Conservation (phyloP, 1,140 invertebrate species). For the Mizuhopecten yessoensis region DNA sequence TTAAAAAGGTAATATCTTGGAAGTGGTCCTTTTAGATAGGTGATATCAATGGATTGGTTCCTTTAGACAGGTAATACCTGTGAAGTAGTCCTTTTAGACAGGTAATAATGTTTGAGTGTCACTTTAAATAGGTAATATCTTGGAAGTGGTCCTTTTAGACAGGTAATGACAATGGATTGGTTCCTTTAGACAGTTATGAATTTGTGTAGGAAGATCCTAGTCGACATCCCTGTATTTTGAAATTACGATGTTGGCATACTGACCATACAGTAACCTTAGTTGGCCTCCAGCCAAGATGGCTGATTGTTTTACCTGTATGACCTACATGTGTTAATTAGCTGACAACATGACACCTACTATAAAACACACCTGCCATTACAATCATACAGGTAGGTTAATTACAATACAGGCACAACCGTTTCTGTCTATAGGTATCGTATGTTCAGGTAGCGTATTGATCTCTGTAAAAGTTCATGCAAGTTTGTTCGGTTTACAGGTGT, state of each 20-base stretch:
- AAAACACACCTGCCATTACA: background rate
- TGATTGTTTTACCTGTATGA: slow-evolving; percentile 39
- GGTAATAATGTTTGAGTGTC: no score
- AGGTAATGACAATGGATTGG: no score
- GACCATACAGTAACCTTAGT: background rate
- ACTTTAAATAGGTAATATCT: no score
- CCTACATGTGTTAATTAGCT: slow-evolving; percentile 32
- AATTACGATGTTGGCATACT: background rate
- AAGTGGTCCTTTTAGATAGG: no score
- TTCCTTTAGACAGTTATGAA: no score
- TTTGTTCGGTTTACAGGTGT: background rate
- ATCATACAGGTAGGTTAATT: slow-evolving; percentile 1
- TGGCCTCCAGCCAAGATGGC: background rate
- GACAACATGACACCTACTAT: slow-evolving; percentile 8
- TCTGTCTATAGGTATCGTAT: background rate
- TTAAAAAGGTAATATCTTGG: no score
- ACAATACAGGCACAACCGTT: background rate
- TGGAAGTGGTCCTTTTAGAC: no score
- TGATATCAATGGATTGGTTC: no score
- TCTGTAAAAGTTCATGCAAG: background rate
- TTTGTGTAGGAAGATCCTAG: no score
- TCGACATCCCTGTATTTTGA: no score
- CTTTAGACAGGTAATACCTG: no score
- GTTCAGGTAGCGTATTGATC: background rate
- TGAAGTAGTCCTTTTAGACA: no score